phyloP scores from a whole-genome alignment of 2,797 vertebrate species.

The Pampus argenteus region DNA sequence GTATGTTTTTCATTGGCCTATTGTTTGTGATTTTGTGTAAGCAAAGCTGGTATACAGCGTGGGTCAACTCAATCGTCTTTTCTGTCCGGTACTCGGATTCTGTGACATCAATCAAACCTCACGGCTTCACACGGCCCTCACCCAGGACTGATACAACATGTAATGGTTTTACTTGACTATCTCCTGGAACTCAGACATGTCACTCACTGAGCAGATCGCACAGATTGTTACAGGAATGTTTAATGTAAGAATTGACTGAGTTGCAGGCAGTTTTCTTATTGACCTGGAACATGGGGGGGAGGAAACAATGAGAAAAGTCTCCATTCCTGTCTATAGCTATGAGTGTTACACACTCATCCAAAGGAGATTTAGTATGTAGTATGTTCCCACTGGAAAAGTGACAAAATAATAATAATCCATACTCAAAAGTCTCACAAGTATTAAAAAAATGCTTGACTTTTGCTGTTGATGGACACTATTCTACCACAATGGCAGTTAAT shows the following conservation, averaged over 20 bases:
- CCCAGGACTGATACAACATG: slow-evolving; percentile 9
- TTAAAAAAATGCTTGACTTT: too few species aligned
- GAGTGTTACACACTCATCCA: too few species aligned
- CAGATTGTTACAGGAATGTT: neutral
- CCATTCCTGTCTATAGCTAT: neutral
- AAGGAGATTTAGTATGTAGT: too few species aligned
- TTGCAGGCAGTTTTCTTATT: neutral
- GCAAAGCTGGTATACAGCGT: slow-evolving; percentile 34
- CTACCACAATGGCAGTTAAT: too few species aligned
- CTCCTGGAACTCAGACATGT: neutral
- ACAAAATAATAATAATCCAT: too few species aligned
- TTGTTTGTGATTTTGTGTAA: slow-evolving; percentile 61
- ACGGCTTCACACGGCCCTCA: slow-evolving; percentile 2
- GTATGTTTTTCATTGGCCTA: slow-evolving; percentile 54
- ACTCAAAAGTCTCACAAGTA: too few species aligned
- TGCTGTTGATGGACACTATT: too few species aligned
- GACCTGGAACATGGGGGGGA: neutral
- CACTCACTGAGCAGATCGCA: slow-evolving; percentile 3
- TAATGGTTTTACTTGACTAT: neutral
- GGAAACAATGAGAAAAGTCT: neutral
- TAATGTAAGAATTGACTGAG: neutral
- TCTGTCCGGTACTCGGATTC: slow-evolving; percentile 15
- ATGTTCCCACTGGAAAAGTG: too few species aligned
- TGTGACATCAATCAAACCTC: slow-evolving; percentile 4
- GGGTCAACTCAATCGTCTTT: slow-evolving; percentile 23